Percentiles rank a stretch among this genome's conserved stretches.
phyloP scores from a whole-genome alignment of 2,888 invertebrate species.

The Orthosia gothica region DNA sequence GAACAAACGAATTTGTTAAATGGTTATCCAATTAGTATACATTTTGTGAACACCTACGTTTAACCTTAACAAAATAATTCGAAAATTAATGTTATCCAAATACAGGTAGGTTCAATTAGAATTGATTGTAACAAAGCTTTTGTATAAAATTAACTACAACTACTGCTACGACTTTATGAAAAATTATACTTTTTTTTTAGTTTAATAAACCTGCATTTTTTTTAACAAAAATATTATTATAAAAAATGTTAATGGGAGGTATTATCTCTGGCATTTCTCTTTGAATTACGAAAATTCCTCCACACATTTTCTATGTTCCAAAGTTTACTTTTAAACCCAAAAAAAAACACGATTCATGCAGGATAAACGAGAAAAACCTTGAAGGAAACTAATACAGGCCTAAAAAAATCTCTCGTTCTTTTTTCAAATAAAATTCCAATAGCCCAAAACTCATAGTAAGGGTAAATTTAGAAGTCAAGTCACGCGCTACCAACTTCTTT shows the following conservation, averaged over 20 bases:
- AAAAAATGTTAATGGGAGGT: no score
- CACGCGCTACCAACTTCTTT: conserved; percentile 86
- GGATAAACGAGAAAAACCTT: background rate
- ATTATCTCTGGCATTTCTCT: no score
- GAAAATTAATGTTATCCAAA: conserved; percentile 22
- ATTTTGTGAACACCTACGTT: conserved; percentile 16
- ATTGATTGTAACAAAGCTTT: conserved; percentile 13
- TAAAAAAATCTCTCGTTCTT: background rate
- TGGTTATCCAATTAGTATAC: conserved; percentile 20
- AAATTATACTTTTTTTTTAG: background rate
- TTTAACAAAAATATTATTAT: no score
- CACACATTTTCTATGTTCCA: no score
- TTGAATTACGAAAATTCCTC: no score
- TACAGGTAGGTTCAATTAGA: background rate
- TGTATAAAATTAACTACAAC: background rate
- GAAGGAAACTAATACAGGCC: background rate
- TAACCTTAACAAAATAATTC: conserved; percentile 38
- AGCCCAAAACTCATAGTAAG: conserved; percentile 60
- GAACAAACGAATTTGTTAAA: conserved; percentile 30
- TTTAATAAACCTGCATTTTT: no score
- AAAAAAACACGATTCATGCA: background rate
- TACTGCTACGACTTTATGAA: background rate
- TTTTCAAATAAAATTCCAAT: conserved; percentile 13
- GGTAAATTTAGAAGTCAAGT: conserved; percentile 75
- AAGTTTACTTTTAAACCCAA: background rate